phyloP scores from a whole-genome alignment of 2,113 vertebrate species.

The Heterotilapia buettikoferi region DNA sequence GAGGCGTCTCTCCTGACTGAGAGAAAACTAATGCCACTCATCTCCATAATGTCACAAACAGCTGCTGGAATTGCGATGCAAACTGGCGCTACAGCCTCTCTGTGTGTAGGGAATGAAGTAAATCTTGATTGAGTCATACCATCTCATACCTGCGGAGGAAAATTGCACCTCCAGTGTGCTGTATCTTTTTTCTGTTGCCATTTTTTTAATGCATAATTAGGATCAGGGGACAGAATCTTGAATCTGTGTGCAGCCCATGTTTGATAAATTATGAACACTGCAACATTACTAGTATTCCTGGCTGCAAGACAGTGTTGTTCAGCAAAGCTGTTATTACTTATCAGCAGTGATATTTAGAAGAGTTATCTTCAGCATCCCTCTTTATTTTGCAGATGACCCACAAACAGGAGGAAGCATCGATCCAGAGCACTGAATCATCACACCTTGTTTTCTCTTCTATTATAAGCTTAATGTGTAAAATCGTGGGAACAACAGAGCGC shows the following conservation, averaged over 20 bases:
- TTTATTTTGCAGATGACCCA: constrained; percentile 28
- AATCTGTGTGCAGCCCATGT: not conserved
- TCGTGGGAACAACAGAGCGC: not conserved
- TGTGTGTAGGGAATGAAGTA: not conserved
- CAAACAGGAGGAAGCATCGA: not conserved
- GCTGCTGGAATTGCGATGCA: not conserved
- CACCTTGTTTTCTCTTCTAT: not conserved
- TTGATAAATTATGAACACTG: not conserved
- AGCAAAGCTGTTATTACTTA: not conserved
- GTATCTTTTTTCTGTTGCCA: not conserved
- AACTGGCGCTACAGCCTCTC: not conserved
- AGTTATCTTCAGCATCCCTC: not conserved
- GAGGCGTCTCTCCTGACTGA: not conserved
- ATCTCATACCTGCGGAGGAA: not conserved
- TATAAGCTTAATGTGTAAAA: not conserved
- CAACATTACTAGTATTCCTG: not conserved
- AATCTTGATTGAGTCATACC: not conserved
- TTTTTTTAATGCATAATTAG: not conserved
- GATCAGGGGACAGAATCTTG: not conserved
- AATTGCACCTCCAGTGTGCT: not conserved
- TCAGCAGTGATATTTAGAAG: not conserved
- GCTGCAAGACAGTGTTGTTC: not conserved
- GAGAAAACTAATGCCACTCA: not conserved
- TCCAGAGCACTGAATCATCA: not conserved
- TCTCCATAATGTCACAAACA: constrained; percentile 9